phyloP scores from a whole-genome alignment of 1,140 invertebrate species.

The Lasioglossum baleicum region DNA sequence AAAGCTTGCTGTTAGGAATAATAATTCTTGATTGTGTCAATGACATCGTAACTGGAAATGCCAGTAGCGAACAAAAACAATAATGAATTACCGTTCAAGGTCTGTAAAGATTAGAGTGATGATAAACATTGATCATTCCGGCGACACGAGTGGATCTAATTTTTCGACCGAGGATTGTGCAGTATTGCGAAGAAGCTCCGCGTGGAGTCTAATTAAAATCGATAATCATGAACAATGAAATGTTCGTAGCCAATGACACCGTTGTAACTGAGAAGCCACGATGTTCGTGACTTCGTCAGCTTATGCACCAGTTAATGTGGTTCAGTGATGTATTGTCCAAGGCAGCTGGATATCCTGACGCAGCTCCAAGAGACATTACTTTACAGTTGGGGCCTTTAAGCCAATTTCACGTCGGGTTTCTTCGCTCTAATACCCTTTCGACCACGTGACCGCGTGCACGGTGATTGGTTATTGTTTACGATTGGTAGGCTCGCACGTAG shows the following conservation, averaged over 20 bases:
- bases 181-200: too few species aligned
- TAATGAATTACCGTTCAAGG: too few species aligned
- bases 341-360: constrained; percentile 24
- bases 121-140: too few species aligned
- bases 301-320: constrained; percentile 22
- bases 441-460: constrained; percentile 51
- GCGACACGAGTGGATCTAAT: too few species aligned
- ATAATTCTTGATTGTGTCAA: too few species aligned
- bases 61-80: too few species aligned
- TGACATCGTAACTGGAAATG: too few species aligned
- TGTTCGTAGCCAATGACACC: constrained; percentile 17
- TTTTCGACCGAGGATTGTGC: too few species aligned
- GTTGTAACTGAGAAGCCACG: constrained; percentile 24
- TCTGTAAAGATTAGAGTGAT: too few species aligned
- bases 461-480: constrained; percentile 46
- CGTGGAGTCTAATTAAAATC: background rate
- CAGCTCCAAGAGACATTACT: constrained; percentile 40
- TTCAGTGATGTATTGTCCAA: constrained; percentile 49
- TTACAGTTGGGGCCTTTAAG: constrained; percentile 57
- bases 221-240: constrained; percentile 21
- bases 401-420: constrained; percentile 68
- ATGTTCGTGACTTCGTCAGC: constrained; percentile 41
- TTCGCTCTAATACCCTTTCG: constrained; percentile 63
- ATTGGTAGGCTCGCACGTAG: constrained; percentile 36
- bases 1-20: too few species aligned